Conservation (phyloP, 2,888 invertebrate genomes). For the Galerucella nymphaeae region DNA sequence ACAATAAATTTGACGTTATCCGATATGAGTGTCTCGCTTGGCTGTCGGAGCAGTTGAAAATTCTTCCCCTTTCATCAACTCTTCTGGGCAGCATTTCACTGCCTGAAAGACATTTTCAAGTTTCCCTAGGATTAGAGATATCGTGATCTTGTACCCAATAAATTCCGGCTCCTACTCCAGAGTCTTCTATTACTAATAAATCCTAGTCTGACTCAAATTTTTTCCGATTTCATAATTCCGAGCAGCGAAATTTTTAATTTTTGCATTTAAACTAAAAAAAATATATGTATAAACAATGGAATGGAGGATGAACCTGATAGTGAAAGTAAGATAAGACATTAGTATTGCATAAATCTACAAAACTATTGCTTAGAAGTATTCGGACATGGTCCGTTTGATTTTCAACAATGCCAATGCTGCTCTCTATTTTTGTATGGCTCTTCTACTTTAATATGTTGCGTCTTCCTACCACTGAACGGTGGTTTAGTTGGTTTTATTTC, state of each 20-base stretch:
- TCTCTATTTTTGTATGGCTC: slow-evolving; percentile 54
- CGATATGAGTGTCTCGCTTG: too few species aligned
- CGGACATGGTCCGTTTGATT: slow-evolving; percentile 63
- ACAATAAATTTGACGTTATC: too few species aligned
- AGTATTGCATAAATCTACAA: slow-evolving; percentile 57
- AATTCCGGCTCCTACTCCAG: too few species aligned
- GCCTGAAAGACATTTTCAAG: too few species aligned
- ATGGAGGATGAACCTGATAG: slow-evolving; percentile 62
- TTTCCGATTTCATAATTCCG: too few species aligned
- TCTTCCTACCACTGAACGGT: slow-evolving; percentile 19
- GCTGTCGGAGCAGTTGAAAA: too few species aligned
- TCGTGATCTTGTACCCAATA: too few species aligned
- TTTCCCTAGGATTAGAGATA: too few species aligned
- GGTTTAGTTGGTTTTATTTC: slow-evolving; percentile 20
- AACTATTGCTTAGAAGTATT: slow-evolving; percentile 55
- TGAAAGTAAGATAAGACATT: slow-evolving; percentile 63
- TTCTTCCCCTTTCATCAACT: too few species aligned
- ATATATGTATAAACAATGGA: slow-evolving; percentile 36
- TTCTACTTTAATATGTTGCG: slow-evolving; percentile 37
- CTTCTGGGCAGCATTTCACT: too few species aligned
- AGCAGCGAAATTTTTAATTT: slow-evolving; percentile 20
- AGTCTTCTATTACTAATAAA: too few species aligned
- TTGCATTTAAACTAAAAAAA: slow-evolving; percentile 27
- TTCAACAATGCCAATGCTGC: slow-evolving; percentile 62
- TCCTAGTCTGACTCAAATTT: too few species aligned